Conservation (phyloP, 1,140 invertebrate genomes). For the Heliconius eleuchia region DNA sequence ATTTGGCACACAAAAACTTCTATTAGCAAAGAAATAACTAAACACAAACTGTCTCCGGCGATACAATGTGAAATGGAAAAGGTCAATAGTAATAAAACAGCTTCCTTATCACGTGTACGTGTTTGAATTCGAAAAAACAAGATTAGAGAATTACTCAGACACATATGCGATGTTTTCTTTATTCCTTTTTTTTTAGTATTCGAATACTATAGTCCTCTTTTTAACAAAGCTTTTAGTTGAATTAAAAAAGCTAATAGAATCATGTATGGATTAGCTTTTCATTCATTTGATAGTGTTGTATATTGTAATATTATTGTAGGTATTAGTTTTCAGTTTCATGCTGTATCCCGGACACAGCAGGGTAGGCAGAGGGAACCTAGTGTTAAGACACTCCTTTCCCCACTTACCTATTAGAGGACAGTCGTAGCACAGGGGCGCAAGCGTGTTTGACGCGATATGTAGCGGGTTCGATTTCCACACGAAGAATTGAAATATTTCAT, state of each 20-base stretch:
- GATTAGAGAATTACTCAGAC: background rate
- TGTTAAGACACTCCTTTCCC: too few relatives aligned
- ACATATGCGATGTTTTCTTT: background rate
- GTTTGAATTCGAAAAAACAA: background rate
- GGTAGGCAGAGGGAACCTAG: too few relatives aligned
- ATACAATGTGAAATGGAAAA: background rate
- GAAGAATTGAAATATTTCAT: too few relatives aligned
- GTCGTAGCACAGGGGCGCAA: too few relatives aligned
- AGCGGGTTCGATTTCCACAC: too few relatives aligned
- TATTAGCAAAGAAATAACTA: background rate
- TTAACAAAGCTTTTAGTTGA: background rate
- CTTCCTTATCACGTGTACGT: background rate
- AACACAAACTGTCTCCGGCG: background rate
- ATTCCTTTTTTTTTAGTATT: background rate
- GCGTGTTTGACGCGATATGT: too few relatives aligned
- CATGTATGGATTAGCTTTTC: too few relatives aligned
- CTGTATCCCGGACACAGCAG: too few relatives aligned
- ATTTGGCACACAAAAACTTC: background rate
- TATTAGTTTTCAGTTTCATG: too few relatives aligned
- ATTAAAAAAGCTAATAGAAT: background rate
- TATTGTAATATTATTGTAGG: too few relatives aligned
- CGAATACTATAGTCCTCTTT: background rate
- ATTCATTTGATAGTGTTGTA: too few relatives aligned
- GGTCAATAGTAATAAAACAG: constrained; percentile 5
- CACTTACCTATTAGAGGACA: too few relatives aligned